phyloP scores from a whole-genome alignment of 2,113 vertebrate genomes.

The Bos javanicus region DNA sequence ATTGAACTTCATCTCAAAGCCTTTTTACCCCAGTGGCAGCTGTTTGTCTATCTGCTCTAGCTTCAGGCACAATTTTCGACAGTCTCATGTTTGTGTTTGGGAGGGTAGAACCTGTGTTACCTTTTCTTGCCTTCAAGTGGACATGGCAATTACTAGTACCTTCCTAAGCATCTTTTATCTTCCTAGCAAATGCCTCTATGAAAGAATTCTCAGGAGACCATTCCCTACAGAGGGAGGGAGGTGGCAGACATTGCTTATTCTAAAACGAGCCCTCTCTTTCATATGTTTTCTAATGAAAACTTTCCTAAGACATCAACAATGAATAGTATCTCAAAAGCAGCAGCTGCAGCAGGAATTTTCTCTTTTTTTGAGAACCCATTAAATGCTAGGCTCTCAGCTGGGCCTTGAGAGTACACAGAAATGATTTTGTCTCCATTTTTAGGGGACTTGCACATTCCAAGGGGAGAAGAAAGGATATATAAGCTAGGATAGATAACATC shows the following conservation, averaged over 20 bases:
- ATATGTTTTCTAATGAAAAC: background rate
- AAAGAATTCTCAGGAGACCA: constrained; percentile 24
- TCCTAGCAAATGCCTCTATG: background rate
- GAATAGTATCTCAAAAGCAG: background rate
- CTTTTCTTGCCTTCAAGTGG: background rate
- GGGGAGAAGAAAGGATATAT: background rate
- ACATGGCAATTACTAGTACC: background rate
- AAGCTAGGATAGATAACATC: background rate
- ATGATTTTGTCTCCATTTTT: background rate
- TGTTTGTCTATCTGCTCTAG: background rate
- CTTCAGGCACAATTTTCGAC: background rate
- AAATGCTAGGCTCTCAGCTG: background rate
- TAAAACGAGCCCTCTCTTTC: background rate
- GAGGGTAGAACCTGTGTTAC: background rate
- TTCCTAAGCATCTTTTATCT: background rate
- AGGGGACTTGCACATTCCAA: background rate
- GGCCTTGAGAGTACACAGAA: background rate
- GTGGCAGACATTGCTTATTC: background rate
- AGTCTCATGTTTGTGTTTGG: background rate
- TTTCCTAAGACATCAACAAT: background rate
- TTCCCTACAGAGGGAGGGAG: background rate
- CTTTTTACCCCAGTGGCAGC: background rate
- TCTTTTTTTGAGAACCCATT: background rate
- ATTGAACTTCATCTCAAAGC: background rate
- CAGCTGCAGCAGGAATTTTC: background rate